Evolutionary conservation across 2,888 invertebrate genomes (phyloP), one percentile per base, ranked within the genome.

Genomic region (Diarsia mendica): DNA sequence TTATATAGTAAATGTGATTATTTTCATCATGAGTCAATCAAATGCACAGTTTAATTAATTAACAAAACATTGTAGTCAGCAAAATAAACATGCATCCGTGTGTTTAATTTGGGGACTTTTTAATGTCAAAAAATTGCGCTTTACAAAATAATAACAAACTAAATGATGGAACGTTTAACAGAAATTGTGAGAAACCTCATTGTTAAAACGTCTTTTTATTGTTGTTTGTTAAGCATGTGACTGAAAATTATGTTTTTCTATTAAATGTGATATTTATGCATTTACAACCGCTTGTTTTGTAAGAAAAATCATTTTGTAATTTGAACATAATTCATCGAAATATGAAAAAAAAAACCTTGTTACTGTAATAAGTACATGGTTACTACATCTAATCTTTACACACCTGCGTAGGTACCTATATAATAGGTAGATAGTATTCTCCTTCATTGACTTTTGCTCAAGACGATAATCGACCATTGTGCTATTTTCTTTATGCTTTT

Each of bases 391-490:
- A 49, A 75, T 75, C 66, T 49, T 13, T 49, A n/a, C 9, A 55
- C 18, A 23, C 20, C 20, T 44, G 20, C 9, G 28, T 23, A 53
- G 6, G 6, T 33, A 20, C n/a, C 15, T 72, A 23, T 23, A n/a
- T 11, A 11, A 11, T 39, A 44, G 20, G n/a, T 60, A 65, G n/a
- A 48, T 76, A 55, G 75, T 67, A 74, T 18, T 49, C 66, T 72
- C 72, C 72, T 78, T 80, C 67, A 78, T 67, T 72, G 83, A 28
- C 80, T 60, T 77, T 72, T 65, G 64, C 58, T 53, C 49, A 72
- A 80, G 63, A 33, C 51, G 18, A 60, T 67, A 67, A 82, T 66
- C 77, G 60, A 67, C 3, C 63, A 53, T 71, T 80, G 82, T 82
- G 60, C 72, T 78, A 72, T 65, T 78, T 77, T 44, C 15, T 64